Evolutionary conservation across 2,797 vertebrate species (phyloP), one percentile per base, ranked within the genome.

Genomic region (Enteromius treurensis): DNA sequence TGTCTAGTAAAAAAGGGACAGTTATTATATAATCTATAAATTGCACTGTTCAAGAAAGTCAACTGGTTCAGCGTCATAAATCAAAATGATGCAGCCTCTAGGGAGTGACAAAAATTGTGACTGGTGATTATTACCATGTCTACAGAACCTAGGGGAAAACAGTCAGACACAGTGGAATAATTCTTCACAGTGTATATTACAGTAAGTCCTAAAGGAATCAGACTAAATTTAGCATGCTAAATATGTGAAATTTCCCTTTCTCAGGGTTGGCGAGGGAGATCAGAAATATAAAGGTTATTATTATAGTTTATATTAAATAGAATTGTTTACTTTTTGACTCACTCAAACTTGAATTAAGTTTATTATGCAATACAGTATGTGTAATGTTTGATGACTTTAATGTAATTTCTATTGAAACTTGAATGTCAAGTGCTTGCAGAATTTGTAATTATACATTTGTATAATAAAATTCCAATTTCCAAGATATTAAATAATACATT

Each of bases 201-300:
- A 62, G 53, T 60, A 62, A 15, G 29, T 23, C 29, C 71, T 69
- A 8, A 29, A 79, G 77, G 73, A 45, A 62, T 55, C 1, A 3
- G 26, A 26, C 62, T 84, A 83, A 78, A 78, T 53, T 40, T 83
- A 78, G 51, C 9, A 62, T 6, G n/a, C 51, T 51, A 65, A 47
- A 34, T 77, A 83, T 83, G 74, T 83, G 81, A 70, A 70, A 60
- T 70, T 58, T 34, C 23, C 51, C 14, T 77, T 77, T 62, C 37
- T 77, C 75, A 77, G 15, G 55, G 55, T 42, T 77, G 14, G 19
- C 29, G 37, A 45, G n/a, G n/a, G 2, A 70, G 40, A 5, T 62
- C 9, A 60, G 7, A 60, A 4, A 17, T 76, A 0, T 75, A 34
- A n/a, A n/a, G n/a, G n/a, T n/a, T n/a, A n/a, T n/a, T 8, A 8